Evolutionary conservation across 2,888 invertebrate species (phyloP).

Genomic region (Melanotus villosus): DNA sequence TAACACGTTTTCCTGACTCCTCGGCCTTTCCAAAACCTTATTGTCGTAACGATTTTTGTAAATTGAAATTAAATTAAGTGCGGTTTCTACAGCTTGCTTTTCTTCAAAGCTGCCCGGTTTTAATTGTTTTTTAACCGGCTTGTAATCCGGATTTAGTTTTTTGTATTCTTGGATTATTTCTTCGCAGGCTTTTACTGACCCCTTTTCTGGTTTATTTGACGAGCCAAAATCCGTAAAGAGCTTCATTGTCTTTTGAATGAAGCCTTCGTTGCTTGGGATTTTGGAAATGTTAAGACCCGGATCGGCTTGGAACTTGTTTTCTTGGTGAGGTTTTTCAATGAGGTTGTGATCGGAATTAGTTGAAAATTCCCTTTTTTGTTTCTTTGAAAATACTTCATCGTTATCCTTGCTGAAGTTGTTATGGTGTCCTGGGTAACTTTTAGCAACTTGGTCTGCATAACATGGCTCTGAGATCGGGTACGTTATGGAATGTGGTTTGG

Average conservation of each 20-base stretch:
- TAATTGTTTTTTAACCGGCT: not conserved
- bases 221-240: not conserved
- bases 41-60: not conserved
- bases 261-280: not conserved
- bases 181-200: conserved; percentile 24
- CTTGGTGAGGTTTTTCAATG: too few species aligned
- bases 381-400: not conserved
- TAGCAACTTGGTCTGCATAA: not conserved
- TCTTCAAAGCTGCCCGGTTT: conserved; percentile 22
- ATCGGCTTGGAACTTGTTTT: too few species aligned
- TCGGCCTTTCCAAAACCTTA: too few species aligned
- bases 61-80: conserved; percentile 12
- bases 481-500: conserved; percentile 21
- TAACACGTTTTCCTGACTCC: too few species aligned
- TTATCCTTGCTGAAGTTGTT: not conserved
- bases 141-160: conserved; percentile 14
- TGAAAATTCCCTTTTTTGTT: too few species aligned
- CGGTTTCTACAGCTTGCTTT: conserved; percentile 2
- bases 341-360: too few species aligned
- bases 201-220: conserved; percentile 13
- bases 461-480: not conserved
- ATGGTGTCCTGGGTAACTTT: not conserved
- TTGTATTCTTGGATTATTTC: conserved; percentile 21
- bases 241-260: not conserved
- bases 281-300: too few species aligned